These are phyloP conservation scores for cattle (Bos taurus) DNA, from an alignment of 2,113 vertebrate genomes.

Conservation along the genomic window DNA sequence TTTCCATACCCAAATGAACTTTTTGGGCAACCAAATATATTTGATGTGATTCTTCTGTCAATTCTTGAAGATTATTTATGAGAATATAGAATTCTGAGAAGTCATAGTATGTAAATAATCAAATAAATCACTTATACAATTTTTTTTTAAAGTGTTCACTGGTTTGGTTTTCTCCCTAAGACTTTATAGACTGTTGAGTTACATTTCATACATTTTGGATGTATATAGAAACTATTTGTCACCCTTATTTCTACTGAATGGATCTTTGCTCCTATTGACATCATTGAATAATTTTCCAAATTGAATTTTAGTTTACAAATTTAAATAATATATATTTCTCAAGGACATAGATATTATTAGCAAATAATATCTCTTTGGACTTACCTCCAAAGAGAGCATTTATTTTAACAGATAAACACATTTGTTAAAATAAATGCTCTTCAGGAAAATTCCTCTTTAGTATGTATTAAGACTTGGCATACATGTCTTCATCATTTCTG, in stretches of 20 bases:
- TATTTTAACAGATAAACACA: not conserved
- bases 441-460: not conserved
- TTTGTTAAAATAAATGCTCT: not conserved
- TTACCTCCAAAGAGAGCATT: not conserved
- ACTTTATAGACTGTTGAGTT: not conserved
- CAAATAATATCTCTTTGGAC: not conserved
- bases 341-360: not conserved
- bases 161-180: not conserved
- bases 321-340: not conserved
- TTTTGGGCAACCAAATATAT: not conserved
- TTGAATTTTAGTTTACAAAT: not conserved
- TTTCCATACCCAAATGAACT: not conserved
- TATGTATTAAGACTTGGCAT: too few relatives aligned
- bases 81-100: not conserved
- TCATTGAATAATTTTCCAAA: not conserved
- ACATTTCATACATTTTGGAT: not conserved
- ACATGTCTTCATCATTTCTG: not conserved
- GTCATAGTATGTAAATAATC: not conserved
- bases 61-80: not conserved
- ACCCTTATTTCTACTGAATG: not conserved
- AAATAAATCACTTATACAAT: not conserved
- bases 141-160: not conserved
- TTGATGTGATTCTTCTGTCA: not conserved
- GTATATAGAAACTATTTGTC: not conserved
- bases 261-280: not conserved